A percentile compares a stretch with the other conserved stretches of the same genome.
phyloP scores from a whole-genome alignment of 2,113 vertebrate species.

The Saimiri boliviensis region DNA sequence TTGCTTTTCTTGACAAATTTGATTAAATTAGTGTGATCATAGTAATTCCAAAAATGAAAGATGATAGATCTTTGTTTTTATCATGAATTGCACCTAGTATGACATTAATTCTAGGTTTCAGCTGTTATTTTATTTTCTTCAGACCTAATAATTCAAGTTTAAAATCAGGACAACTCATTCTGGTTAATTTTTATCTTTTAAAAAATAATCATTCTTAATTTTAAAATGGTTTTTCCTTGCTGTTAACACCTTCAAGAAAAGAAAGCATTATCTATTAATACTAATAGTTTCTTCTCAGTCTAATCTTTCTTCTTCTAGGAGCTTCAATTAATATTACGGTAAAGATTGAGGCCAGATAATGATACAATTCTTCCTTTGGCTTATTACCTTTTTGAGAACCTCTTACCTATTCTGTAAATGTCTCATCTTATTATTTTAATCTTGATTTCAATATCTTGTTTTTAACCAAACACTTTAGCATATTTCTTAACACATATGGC shows the following conservation, averaged over 20 bases:
- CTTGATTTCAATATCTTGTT: neutral
- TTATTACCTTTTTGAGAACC: neutral
- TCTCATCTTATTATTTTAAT: slow-evolving; percentile 16
- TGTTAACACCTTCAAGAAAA: neutral
- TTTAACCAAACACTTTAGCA: neutral
- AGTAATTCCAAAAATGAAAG: neutral
- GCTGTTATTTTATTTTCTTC: neutral
- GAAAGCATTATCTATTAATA: neutral
- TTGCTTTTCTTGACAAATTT: neutral
- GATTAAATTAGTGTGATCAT: neutral
- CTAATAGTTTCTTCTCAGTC: neutral
- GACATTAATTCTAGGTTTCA: neutral
- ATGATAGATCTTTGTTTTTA: neutral
- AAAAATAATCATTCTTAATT: neutral
- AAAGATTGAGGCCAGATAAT: neutral
- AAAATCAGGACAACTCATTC: neutral
- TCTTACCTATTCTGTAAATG: neutral
- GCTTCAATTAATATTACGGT: neutral
- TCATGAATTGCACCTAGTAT: neutral
- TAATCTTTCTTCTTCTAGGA: neutral
- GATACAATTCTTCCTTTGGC: neutral
- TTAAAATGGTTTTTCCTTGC: neutral
- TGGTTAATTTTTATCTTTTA: neutral
- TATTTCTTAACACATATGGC: neutral
- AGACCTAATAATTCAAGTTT: neutral